phyloP scores from a whole-genome alignment of 1,140 invertebrate species.

The Hermatobates lingyangjiaoensis region DNA sequence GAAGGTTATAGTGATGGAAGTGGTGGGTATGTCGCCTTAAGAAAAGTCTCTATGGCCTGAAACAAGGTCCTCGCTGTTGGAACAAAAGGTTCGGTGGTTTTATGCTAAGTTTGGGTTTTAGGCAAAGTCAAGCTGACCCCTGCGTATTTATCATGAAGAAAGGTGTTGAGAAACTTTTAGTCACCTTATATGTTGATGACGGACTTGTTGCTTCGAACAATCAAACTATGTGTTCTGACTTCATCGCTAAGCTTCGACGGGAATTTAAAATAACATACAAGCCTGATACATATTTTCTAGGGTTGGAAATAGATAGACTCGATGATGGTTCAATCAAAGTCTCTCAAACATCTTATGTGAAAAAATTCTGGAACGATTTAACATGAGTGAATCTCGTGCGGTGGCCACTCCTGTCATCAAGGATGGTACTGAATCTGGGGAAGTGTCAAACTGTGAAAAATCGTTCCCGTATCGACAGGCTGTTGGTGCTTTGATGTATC shows the following conservation, averaged over 20 bases:
- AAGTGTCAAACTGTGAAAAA: background rate
- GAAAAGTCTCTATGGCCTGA: too few species aligned
- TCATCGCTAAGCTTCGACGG: background rate
- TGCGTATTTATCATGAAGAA: too few species aligned
- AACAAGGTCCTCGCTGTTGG: too few species aligned
- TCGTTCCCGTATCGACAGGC: conserved; percentile 20
- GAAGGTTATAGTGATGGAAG: too few species aligned
- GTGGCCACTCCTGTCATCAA: background rate
- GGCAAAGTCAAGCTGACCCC: too few species aligned
- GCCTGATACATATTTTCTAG: background rate
- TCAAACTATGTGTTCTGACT: background rate
- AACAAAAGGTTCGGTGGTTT: too few species aligned
- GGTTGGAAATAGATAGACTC: background rate
- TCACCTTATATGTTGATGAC: background rate
- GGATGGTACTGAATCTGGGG: background rate
- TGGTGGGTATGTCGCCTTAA: too few species aligned
- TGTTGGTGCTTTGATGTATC: conserved; percentile 24
- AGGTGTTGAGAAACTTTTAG: background rate
- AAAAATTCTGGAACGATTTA: background rate
- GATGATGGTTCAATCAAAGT: background rate
- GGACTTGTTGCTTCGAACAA: background rate
- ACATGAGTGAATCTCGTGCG: background rate
- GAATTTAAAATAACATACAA: conserved; percentile 4
- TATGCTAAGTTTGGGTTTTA: too few species aligned
- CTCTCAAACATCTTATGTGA: background rate